phyloP scores from a whole-genome alignment of 2,113 vertebrate genomes.

The Elephas maximus region DNA sequence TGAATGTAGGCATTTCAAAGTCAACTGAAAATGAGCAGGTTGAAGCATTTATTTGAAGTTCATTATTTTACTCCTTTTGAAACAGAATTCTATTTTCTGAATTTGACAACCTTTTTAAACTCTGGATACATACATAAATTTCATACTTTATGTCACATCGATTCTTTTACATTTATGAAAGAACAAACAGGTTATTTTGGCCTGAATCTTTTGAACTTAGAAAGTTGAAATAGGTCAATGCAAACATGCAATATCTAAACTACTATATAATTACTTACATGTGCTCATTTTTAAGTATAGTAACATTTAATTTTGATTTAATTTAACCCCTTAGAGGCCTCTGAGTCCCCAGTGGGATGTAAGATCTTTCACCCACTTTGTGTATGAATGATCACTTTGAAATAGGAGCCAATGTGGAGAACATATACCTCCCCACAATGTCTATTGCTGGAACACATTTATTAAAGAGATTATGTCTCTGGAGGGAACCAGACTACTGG shows the following conservation, averaged over 20 bases:
- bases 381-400: neutral
- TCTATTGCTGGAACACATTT: neutral
- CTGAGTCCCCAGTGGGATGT: neutral
- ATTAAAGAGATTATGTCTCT: slow-evolving; percentile 31
- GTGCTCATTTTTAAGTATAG: slow-evolving; percentile 22
- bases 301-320: neutral
- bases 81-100: slow-evolving; percentile 55
- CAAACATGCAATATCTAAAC: neutral
- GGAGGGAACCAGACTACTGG: neutral
- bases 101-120: slow-evolving; percentile 8
- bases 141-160: neutral
- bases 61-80: slow-evolving; percentile 59
- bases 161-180: slow-evolving; percentile 46
- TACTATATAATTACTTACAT: neutral
- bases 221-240: slow-evolving; percentile 45
- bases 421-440: neutral
- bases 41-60: slow-evolving; percentile 72
- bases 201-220: neutral
- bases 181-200: slow-evolving; percentile 26
- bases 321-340: neutral
- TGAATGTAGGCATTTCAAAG: slow-evolving; percentile 34
- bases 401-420: neutral
- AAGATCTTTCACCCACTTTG: neutral
- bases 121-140: slow-evolving; percentile 41
- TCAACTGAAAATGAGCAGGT: slow-evolving; percentile 77